phyloP scores from a whole-genome alignment of 92 coral and sea anemone species.

The Umimayanthus kanabou region DNA sequence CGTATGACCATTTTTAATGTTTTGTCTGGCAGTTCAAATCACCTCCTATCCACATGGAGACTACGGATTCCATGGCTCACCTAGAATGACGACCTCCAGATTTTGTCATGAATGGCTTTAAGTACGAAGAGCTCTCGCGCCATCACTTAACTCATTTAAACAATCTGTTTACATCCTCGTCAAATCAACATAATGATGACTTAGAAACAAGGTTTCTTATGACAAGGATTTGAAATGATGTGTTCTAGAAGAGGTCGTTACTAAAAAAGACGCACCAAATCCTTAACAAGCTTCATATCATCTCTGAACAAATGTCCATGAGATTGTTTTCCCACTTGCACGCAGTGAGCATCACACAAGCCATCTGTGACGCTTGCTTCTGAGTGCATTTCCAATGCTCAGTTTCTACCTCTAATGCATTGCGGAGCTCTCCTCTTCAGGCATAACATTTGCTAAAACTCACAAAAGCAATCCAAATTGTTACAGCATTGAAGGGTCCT shows the following conservation, averaged over 20 bases:
- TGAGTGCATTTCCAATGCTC: background rate
- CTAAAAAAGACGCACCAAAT: constrained; percentile 48
- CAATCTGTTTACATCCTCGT: constrained; percentile 1
- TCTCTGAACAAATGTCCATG: constrained; percentile 36
- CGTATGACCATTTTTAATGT: background rate
- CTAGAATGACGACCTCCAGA: constrained; percentile 45
- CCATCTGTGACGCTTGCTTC: constrained; percentile 25
- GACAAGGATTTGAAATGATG: constrained; percentile 43
- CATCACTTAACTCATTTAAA: constrained; percentile 51
- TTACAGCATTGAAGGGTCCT: background rate
- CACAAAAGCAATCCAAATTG: constrained; percentile 19
- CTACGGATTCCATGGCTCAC: constrained; percentile 54
- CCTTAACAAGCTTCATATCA: constrained; percentile 37
- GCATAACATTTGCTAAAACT: constrained; percentile 49
- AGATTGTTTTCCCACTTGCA: constrained; percentile 48
- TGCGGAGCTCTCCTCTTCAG: constrained; percentile 2
- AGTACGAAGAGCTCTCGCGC: constrained; percentile 48
- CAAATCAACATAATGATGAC: constrained; percentile 32
- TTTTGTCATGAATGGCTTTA: constrained; percentile 20
- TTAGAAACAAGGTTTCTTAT: constrained; percentile 49
- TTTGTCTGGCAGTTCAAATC: constrained; percentile 24
- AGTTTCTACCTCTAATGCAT: constrained; percentile 28
- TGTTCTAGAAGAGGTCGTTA: constrained; percentile 28
- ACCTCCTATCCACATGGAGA: constrained; percentile 40
- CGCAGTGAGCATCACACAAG: constrained; percentile 6